Base-by-base conservation (phyloP, 2,888 invertebrate species). In the Zootermopsis nevadensis region DNA sequence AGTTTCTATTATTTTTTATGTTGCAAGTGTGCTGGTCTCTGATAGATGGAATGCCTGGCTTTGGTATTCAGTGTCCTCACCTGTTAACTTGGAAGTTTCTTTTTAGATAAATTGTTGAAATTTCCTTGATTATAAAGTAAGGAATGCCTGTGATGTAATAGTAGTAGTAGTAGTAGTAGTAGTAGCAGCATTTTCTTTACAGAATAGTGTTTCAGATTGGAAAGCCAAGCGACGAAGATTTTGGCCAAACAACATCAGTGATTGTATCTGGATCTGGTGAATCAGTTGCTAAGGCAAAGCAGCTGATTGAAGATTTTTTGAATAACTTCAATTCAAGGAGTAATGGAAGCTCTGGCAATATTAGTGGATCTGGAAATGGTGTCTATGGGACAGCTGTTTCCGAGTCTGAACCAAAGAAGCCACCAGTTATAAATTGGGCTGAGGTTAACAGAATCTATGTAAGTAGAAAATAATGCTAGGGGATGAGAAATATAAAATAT, bases 341-440 rank as follows among this genome's bases (percentile, higher is more conserved):
- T 38, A n/a, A 1, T n/a, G 38, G 80, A 69, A 48, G 27, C 35
- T 35, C 76, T 35, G 35, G 76, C 27, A 38, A 24, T n/a, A 12
- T 6, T 35, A 38, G 66, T 80, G 31, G 55, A 8, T 55, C 22
- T 33, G 77, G 55, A 30, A 35, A n/a, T 12, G 66, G 83, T n/a
- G n/a, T n/a, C n/a, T n/a, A n/a, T 60, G 86, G 85, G 33, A 81
- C 83, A 55, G 83, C 77, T 33, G 85, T 83, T 31, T 80, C 84
- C 30, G 77, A 82, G 22, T 22, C 22, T 55, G 79, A 69, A 42
- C 76, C 53, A n/a, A 74, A 22, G 80, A 74, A 60, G 60, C 81
- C 74, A 19, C 22, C 84, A 30, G 24, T 83, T 12, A 87, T 94
- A 86, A 92, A 94, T 87, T 94, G 94, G 94, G 88, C 89, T 10